These are phyloP conservation scores for Palythoa grandiflora DNA, from an alignment of 92 coral and sea anemone species.

Conservation along the genomic window DNA sequence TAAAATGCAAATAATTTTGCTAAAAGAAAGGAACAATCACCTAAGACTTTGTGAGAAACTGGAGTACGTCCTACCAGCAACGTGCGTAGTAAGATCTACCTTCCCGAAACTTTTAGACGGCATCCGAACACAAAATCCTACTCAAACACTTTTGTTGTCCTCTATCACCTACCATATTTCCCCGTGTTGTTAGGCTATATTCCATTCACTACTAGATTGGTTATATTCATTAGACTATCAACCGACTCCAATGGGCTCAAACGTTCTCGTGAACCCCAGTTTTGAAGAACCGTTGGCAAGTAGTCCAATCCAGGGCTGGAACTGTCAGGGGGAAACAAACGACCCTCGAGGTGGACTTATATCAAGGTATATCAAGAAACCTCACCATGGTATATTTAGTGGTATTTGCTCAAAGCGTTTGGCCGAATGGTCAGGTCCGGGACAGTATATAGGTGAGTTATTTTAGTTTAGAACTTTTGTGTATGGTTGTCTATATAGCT, in stretches of 20 bases:
- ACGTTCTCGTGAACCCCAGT: slow-evolving; percentile 81
- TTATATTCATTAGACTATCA: slow-evolving; percentile 55
- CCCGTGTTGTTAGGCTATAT: neutral
- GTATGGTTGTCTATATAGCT: too few relatives aligned
- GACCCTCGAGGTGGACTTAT: slow-evolving; percentile 89
- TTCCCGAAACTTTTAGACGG: neutral
- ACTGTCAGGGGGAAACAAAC: slow-evolving; percentile 91
- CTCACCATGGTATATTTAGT: slow-evolving; percentile 68
- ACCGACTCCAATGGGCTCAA: slow-evolving; percentile 68
- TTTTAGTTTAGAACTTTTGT: neutral
- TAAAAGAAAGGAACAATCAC: neutral
- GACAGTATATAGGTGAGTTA: slow-evolving; percentile 86
- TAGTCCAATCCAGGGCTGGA: slow-evolving; percentile 80
- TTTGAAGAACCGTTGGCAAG: slow-evolving; percentile 74
- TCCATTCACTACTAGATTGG: neutral
- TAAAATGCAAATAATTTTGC: neutral
- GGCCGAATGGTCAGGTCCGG: slow-evolving; percentile 96
- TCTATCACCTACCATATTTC: neutral
- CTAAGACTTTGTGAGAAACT: too few relatives aligned
- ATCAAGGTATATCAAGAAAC: slow-evolving; percentile 70
- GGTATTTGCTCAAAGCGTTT: slow-evolving; percentile 85
- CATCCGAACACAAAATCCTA: neutral
- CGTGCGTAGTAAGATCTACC: neutral
- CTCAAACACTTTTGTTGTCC: neutral
- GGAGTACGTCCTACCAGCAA: neutral